phyloP scores from a whole-genome alignment of 64 coral and sea anemone genomes.

The Platygyra sinensis region DNA sequence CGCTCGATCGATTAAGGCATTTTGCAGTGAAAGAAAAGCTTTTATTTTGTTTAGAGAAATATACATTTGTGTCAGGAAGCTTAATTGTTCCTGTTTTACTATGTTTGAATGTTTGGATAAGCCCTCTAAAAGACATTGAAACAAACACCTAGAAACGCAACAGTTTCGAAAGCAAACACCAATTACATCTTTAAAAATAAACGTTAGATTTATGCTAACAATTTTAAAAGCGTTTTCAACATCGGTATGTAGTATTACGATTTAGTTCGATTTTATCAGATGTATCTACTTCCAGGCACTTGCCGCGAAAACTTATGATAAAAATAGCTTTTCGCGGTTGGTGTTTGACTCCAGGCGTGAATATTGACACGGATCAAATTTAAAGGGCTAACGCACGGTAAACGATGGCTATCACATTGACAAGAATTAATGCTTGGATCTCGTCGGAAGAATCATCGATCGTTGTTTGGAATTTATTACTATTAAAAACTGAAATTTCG shows the following conservation, averaged over 20 bases:
- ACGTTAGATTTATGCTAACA: neutral
- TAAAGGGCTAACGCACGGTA: neutral
- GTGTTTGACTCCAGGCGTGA: neutral
- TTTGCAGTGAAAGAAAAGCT: neutral
- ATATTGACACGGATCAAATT: neutral
- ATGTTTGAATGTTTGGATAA: neutral
- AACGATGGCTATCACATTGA: neutral
- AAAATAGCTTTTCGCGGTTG: neutral
- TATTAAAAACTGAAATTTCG: neutral
- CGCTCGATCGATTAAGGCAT: neutral
- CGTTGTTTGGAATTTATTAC: neutral
- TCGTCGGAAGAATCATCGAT: neutral
- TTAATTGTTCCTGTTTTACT: neutral
- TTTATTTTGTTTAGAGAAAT: neutral
- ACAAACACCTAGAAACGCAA: neutral
- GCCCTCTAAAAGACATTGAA: neutral
- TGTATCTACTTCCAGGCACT: neutral
- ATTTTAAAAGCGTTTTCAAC: neutral
- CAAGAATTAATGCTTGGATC: neutral
- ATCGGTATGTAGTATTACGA: neutral
- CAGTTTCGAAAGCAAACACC: conserved; percentile 1
- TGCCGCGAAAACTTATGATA: neutral
- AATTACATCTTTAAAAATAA: neutral
- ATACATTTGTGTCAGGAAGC: neutral
- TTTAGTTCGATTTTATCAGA: neutral